Percentiles rank a stretch among this genome's conserved stretches.
These are phyloP conservation scores for Lophotis ruficrista DNA, from an alignment of 2,113 vertebrate genomes.

Conservation along the genomic window DNA sequence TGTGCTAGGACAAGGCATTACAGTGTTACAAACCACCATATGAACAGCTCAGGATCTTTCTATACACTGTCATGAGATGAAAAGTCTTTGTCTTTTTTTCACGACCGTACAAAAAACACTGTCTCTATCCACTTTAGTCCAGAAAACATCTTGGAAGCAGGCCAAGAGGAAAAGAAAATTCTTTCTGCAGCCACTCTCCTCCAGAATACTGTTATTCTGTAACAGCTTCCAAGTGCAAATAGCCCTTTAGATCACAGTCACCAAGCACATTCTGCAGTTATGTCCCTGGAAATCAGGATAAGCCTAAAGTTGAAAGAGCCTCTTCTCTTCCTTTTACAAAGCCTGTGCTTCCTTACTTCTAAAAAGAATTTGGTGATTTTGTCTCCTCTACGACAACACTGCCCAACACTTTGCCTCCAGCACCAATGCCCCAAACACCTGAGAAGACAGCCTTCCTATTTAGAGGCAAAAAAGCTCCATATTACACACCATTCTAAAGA, in stretches of 20 bases:
- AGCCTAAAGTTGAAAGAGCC: neutral
- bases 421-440: neutral
- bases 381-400: neutral
- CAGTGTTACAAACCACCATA: neutral
- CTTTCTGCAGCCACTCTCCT: neutral
- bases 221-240: neutral
- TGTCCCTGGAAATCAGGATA: neutral
- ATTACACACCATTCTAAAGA: neutral
- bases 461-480: neutral
- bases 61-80: neutral
- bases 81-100: constrained; percentile 14
- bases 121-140: neutral
- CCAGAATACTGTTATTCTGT: neutral
- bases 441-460: neutral
- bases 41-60: constrained; percentile 15
- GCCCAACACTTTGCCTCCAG: neutral
- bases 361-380: neutral
- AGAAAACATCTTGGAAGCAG: neutral
- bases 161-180: constrained; percentile 27
- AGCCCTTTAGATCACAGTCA: neutral
- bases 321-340: neutral
- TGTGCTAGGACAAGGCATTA: neutral
- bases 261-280: neutral
- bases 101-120: neutral
- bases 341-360: neutral